phyloP scores from a whole-genome alignment of 2,888 invertebrate genomes.

The Scaeva pyrastri region DNA sequence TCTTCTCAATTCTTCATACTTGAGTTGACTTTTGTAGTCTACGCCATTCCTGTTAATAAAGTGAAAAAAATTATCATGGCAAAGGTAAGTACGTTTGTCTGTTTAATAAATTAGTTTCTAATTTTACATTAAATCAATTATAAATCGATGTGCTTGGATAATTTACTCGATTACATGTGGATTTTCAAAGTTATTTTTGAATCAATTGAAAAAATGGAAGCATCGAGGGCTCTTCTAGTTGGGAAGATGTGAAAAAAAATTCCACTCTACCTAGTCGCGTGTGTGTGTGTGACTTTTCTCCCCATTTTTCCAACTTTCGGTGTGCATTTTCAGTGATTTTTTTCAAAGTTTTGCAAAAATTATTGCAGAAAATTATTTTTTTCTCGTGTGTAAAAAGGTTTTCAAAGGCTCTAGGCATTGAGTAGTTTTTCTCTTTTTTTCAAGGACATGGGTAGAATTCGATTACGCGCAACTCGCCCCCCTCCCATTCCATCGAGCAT shows the following conservation, averaged over 20 bases:
- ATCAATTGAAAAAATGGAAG: background rate
- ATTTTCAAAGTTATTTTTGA: constrained; percentile 31
- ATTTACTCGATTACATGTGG: background rate
- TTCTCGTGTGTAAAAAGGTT: constrained; percentile 2
- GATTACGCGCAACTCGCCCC: constrained; percentile 67
- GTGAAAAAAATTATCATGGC: constrained; percentile 81
- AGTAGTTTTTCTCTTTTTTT: constrained; percentile 72
- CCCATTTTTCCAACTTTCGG: background rate
- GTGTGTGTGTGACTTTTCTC: constrained; percentile 3
- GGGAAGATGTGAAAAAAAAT: constrained; percentile 24
- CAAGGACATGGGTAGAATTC: constrained; percentile 77
- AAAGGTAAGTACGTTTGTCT: constrained; percentile 80
- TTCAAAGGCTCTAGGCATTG: constrained; percentile 46
- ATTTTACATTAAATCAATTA: constrained; percentile 24
- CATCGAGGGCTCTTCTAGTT: background rate
- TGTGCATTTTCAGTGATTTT: constrained; percentile 3
- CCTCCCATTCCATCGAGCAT: constrained; percentile 16
- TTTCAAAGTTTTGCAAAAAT: constrained; percentile 7
- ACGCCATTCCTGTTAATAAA: constrained; percentile 80
- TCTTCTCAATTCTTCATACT: constrained; percentile 76
- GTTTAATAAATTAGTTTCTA: constrained; percentile 22
- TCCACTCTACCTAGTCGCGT: constrained; percentile 22
- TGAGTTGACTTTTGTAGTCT: constrained; percentile 81
- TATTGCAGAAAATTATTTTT: constrained; percentile 1
- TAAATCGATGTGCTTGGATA: background rate